Evolutionary conservation across 2,113 vertebrate genomes (phyloP).

Genomic region (cattle (Bos taurus)): DNA sequence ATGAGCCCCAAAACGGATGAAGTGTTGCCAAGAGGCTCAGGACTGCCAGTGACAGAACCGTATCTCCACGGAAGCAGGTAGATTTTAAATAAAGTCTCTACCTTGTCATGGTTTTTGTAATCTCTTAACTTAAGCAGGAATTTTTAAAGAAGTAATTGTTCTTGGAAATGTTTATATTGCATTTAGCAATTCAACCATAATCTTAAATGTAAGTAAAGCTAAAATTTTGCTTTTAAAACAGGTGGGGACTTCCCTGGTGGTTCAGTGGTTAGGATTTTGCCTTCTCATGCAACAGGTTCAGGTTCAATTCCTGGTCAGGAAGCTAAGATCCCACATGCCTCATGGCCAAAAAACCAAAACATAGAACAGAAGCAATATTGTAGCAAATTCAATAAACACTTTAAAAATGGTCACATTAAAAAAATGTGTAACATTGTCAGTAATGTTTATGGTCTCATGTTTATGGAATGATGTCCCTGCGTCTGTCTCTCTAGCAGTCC

Average conservation of each 20-base stretch:
- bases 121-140: not conserved
- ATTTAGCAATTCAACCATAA: not conserved
- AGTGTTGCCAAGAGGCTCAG: rapidly evolving
- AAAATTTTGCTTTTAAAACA: not conserved
- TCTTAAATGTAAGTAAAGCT: not conserved
- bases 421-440: not conserved
- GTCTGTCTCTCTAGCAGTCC: not conserved
- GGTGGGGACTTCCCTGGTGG: not conserved
- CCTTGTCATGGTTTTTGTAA: not conserved
- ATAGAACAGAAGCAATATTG: not conserved
- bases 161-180: not conserved
- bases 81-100: not conserved
- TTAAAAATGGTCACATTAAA: not conserved
- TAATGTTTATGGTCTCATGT: not conserved
- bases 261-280: not conserved
- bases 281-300: not conserved
- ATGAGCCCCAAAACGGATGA: not conserved
- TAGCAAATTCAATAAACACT: not conserved
- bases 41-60: rapidly evolving
- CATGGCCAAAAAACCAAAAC: not conserved
- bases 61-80: not conserved
- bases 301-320: not conserved
- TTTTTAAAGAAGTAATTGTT: not conserved
- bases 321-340: not conserved
- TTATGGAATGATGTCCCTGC: not conserved